Percentiles rank a stretch among this genome's conserved stretches.
Evolutionary conservation across 1,140 invertebrate species (phyloP).

Genomic region (Hylaeus anthracinus): DNA sequence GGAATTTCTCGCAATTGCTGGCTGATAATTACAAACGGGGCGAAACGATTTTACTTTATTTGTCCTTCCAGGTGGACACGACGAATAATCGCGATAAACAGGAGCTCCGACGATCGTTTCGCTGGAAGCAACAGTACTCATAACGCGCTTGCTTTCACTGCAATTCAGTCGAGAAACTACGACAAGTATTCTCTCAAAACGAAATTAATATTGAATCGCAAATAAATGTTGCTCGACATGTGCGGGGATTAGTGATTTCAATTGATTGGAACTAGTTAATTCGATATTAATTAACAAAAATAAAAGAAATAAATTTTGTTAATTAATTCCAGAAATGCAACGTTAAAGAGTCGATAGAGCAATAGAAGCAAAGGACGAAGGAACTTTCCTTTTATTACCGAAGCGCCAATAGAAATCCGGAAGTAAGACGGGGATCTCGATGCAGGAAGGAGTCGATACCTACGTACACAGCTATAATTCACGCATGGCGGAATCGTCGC

Average conservation of each 20-base stretch:
- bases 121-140: background rate
- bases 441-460: slow-evolving; percentile 63
- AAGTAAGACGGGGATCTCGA: slow-evolving; percentile 54
- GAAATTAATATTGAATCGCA: slow-evolving; percentile 8
- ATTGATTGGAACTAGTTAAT: no score
- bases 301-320: background rate
- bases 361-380: slow-evolving; percentile 19
- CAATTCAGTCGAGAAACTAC: slow-evolving; percentile 30
- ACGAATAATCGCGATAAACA: background rate
- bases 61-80: background rate
- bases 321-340: background rate
- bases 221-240: background rate
- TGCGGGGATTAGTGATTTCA: background rate
- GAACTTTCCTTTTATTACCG: slow-evolving; percentile 66
- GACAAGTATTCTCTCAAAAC: background rate
- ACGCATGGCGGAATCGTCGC: slow-evolving; percentile 72
- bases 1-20: background rate
- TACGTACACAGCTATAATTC: slow-evolving; percentile 62
- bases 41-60: slow-evolving; percentile 9
- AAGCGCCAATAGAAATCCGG: slow-evolving; percentile 70
- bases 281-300: no score
- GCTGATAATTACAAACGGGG: background rate
- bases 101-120: background rate
- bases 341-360: background rate
- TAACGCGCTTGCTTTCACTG: slow-evolving; percentile 34